Base-by-base conservation (phyloP, 1,140 invertebrate genomes). In the Megalopta genalis region DNA sequence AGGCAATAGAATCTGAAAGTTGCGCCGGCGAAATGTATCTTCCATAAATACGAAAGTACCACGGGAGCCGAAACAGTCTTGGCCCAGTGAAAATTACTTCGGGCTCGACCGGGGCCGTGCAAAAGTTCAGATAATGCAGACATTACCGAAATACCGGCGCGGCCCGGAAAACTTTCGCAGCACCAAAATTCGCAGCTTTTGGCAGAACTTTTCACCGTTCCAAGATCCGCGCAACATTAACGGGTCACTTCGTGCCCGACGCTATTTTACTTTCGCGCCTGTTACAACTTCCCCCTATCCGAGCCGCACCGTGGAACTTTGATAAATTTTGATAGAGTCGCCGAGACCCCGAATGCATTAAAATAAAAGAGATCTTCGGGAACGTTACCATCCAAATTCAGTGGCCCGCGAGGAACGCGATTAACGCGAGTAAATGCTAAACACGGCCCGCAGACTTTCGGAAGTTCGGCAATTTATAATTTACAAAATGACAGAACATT, bases 181-280 rank as follows among this genome's bases (percentile, higher is more conserved):
- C 72, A 7, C 70, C 23, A 37, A 76, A 76, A 75, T 66, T 67
- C 63, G 46, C 25, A 25, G 49, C 25, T 69, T n/a, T 60, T 76
- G 14, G 54, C 7, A 5, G 25, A 76, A 76, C 65, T 76, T 75
- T 69, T 66, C 39, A 39, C 37, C 39, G 65, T 76, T 69, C n/a
- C 74, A 46, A 69, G 74, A 69, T 76, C 65, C 54, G 74, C 54
- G 66, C 25, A 59, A 59, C 73, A 46, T 69, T 69, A 69, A 75
- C 73, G 54, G 64, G 54, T 76, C 66, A 60, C 74, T 59, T 62
- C 74, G 46, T 49, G 65, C 52, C 23, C 23, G 25, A 0, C 54
- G 25, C 27, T 69, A 27, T 76, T 69, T 69, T 23, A 59, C 64
- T 46, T 76, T 52, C 12, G 49, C 37, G 52, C 5, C 52, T 76